Percentiles rank a stretch among this genome's conserved stretches.
These are phyloP conservation scores for Aphis craccivora DNA, from an alignment of 1,140 invertebrate species.

Conservation along the genomic window DNA sequence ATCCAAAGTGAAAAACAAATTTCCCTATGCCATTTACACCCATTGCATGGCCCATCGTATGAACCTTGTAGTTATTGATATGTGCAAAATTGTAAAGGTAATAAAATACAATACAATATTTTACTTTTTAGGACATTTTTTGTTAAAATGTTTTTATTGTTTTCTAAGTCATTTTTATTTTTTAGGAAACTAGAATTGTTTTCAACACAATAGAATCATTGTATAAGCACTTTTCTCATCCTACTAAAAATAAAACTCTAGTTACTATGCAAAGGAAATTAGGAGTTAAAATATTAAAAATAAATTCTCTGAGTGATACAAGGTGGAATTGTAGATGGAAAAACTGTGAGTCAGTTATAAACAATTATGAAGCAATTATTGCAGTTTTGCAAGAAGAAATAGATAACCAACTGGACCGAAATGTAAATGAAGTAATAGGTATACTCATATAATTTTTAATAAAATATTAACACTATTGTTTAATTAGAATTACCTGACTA, in stretches of 20 bases:
- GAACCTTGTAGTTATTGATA: neutral
- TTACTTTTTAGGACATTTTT: neutral
- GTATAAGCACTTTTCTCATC: constrained; percentile 1
- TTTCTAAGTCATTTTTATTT: neutral
- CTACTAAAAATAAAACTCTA: neutral
- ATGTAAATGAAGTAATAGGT: neutral
- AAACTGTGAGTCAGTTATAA: neutral
- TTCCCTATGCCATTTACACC: neutral
- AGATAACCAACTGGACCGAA: neutral
- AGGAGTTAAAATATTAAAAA: neutral
- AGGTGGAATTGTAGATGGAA: neutral
- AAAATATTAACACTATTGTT: neutral
- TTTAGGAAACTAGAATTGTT: neutral
- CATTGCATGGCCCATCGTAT: neutral
- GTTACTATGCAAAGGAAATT: neutral
- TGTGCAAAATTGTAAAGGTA: neutral
- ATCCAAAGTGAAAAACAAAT: constrained; percentile 20
- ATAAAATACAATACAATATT: neutral
- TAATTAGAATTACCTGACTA: neutral
- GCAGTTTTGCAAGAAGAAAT: neutral
- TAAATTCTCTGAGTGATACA: neutral
- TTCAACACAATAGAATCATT: neutral
- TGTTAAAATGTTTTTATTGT: neutral
- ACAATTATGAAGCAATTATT: neutral
- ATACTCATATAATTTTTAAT: neutral